phyloP scores from a whole-genome alignment of 1,140 invertebrate genomes.

The Cryptotermes secundus region DNA sequence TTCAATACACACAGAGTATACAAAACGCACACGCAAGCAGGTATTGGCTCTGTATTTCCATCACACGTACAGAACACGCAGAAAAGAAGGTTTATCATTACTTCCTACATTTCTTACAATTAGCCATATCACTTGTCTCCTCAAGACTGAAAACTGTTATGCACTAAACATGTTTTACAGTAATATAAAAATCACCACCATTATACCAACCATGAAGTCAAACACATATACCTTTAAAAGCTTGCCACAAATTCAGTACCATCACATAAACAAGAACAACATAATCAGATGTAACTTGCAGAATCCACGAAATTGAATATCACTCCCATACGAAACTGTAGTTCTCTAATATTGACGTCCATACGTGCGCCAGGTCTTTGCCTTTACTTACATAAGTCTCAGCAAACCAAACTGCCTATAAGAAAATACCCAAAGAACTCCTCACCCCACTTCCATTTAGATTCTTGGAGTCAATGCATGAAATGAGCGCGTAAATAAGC shows the following conservation, averaged over 20 bases:
- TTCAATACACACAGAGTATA: conserved; percentile 16
- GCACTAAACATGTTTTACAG: neutral
- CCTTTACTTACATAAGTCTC: no score
- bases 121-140: conserved; percentile 13
- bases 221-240: neutral
- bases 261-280: neutral
- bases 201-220: neutral
- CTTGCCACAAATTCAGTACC: neutral
- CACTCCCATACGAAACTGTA: no score
- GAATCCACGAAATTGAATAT: no score
- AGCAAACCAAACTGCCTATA: no score
- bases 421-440: no score
- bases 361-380: no score
- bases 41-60: neutral
- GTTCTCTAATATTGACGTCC: no score
- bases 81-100: neutral
- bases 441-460: no score
- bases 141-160: neutral
- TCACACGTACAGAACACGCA: conserved; percentile 2
- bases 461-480: no score
- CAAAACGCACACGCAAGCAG: conserved; percentile 21
- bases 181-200: neutral
- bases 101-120: neutral
- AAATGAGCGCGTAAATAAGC: no score
- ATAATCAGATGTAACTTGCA: no score